Evolutionary conservation across 2,113 vertebrate genomes (phyloP), one percentile per base, ranked within the genome.

Genomic region (Platichthys stellatus): DNA sequence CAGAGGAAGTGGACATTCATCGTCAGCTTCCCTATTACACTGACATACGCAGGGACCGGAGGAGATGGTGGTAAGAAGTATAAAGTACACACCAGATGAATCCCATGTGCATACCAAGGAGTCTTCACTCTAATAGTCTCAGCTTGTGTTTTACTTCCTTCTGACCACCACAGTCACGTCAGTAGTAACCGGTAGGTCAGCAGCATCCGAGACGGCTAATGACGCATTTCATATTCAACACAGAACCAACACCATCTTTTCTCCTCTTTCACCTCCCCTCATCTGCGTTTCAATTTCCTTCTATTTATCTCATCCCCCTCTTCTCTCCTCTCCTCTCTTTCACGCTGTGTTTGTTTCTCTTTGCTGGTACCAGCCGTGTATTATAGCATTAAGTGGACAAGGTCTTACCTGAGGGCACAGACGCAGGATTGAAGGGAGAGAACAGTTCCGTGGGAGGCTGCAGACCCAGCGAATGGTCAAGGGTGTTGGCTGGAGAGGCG

Each of bases 401-500:
- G 63, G 82, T 74, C 91, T 91, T 91, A 99, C 98, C 98, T 98
- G 98, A 98, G 97, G 98, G 98, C 94, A 99, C 95, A 84, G 97
- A 96, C 93, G 97, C 94, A 74, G 97, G 95, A 92, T 95, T 96
- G 91, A 97, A 99, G 90, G 97, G 94, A 92, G 96, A 90, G 80
- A 97, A 98, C 90, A 98, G 93, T 83, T 99, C 97, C 38, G 97
- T 92, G 82, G 97, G 95, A 81, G 95, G 95, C 86, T 97, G 95
- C 93, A 97, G 96, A 88, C 95, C 95, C 92, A 95, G 95, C 89
- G 95, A 94, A 64, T 95, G 96, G 94, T 97, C 96, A 87, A 99
- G 96, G 93, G 95, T 96, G 95, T 97, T 97, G 94, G 96, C 97
- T 86, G 98, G 98, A 94, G 97, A 98, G 86, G 96, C 97, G 80